phyloP scores from a whole-genome alignment of 2,113 vertebrate species.

The Pedetes capensis region DNA sequence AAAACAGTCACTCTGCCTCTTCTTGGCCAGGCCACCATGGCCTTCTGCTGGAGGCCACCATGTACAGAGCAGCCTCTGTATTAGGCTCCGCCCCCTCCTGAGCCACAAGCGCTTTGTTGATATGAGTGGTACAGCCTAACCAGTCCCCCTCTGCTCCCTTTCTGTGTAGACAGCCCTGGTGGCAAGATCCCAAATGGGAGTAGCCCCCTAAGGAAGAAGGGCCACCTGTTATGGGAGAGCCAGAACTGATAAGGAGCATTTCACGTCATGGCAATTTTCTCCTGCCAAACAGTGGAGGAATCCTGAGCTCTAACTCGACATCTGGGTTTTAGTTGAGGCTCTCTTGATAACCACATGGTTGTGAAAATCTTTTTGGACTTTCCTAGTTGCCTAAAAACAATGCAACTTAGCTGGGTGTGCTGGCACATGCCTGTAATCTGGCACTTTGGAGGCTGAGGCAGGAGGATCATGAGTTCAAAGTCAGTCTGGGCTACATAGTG shows the following conservation, averaged over 20 bases:
- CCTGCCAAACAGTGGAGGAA: not conserved
- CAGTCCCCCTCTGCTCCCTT: fast-evolving
- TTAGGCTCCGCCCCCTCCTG: fast-evolving
- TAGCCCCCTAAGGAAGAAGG: not conserved
- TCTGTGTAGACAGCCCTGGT: not conserved
- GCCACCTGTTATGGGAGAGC: not conserved
- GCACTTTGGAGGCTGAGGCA: too few species aligned
- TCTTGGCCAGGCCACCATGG: too few species aligned
- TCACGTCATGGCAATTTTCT: not conserved
- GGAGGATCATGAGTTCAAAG: too few species aligned
- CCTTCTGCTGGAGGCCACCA: not conserved
- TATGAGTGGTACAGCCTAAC: fast-evolving
- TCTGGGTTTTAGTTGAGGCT: not conserved
- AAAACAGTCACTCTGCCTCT: not conserved
- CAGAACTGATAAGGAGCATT: not conserved
- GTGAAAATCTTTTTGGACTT: not conserved
- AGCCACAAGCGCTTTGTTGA: not conserved
- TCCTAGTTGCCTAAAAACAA: not conserved
- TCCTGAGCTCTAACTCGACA: not conserved
- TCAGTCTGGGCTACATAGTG: too few species aligned
- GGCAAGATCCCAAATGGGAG: not conserved
- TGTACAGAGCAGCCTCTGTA: not conserved
- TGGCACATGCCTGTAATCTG: too few species aligned
- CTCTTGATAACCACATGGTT: not conserved
- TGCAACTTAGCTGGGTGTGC: too few species aligned